These are phyloP conservation scores for Leptosomus discolor DNA, from an alignment of 2,113 vertebrate species.

Conservation along the genomic window DNA sequence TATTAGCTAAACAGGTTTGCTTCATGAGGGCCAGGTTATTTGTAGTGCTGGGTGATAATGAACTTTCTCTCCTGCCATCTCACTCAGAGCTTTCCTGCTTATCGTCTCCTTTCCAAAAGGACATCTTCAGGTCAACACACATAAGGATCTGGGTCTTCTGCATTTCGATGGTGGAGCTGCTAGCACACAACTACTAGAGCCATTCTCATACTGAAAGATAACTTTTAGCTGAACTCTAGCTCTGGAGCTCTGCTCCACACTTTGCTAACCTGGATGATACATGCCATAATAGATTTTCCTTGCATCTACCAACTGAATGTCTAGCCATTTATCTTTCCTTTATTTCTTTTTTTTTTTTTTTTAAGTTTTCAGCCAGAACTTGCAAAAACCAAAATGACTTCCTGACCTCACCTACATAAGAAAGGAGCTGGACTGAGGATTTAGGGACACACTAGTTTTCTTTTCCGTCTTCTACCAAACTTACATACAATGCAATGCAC, in stretches of 20 bases:
- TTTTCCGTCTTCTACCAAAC: neutral
- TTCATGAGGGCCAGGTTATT: neutral
- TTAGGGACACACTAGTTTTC: fast-evolving
- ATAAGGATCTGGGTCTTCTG: neutral
- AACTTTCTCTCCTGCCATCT: neutral
- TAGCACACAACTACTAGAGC: neutral
- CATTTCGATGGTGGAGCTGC: neutral
- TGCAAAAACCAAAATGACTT: neutral
- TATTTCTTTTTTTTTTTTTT: neutral
- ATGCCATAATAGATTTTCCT: neutral
- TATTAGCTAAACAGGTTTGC: neutral
- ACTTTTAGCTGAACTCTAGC: neutral
- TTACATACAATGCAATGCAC: neutral
- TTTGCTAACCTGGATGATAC: neutral
- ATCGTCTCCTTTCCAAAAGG: neutral
- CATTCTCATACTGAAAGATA: neutral
- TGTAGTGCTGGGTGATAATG: neutral
- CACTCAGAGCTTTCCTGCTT: neutral
- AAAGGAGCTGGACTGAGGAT: neutral
- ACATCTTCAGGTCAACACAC: neutral
- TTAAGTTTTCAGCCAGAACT: neutral
- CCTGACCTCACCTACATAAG: neutral
- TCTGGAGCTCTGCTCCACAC: neutral
- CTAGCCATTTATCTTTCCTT: neutral
- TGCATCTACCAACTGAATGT: neutral